phyloP scores from a whole-genome alignment of 2,797 vertebrate species.

The Cyprinella venusta region DNA sequence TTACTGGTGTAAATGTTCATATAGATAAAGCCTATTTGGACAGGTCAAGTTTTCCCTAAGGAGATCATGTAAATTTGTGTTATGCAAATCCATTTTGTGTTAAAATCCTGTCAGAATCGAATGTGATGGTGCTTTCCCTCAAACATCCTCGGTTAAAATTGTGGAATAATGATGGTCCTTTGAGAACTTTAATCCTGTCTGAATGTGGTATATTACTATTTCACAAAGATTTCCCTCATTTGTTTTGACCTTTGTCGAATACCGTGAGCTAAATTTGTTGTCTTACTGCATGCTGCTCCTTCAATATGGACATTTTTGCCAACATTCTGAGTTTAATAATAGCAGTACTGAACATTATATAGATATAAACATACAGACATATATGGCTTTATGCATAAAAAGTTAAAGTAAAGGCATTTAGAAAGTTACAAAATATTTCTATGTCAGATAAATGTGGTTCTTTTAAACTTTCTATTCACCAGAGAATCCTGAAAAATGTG shows the following conservation, averaged over 20 bases:
- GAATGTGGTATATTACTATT: not conserved
- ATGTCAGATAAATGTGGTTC: not conserved
- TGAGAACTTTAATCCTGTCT: slow-evolving; percentile 2
- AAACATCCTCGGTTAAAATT: not conserved
- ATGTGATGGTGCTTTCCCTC: not conserved
- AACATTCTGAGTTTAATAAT: not conserved
- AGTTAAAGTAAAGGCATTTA: not conserved
- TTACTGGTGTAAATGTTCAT: not conserved
- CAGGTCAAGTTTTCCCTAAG: not conserved
- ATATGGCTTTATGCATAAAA: not conserved
- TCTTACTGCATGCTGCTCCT: not conserved
- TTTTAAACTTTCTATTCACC: not conserved
- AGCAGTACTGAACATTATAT: not conserved
- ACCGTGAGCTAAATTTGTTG: not conserved
- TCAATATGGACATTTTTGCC: not conserved
- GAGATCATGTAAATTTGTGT: not conserved
- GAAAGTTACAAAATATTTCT: not conserved
- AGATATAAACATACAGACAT: not conserved
- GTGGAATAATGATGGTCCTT: not conserved
- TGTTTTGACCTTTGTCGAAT: slow-evolving; percentile 1
- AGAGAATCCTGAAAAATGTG: not conserved
- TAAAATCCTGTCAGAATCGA: not conserved
- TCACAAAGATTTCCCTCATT: not conserved
- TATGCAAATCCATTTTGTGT: not conserved
- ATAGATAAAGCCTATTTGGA: not conserved